phyloP scores from a whole-genome alignment of 2,113 vertebrate species.

The Oncorhynchus kisutch region DNA sequence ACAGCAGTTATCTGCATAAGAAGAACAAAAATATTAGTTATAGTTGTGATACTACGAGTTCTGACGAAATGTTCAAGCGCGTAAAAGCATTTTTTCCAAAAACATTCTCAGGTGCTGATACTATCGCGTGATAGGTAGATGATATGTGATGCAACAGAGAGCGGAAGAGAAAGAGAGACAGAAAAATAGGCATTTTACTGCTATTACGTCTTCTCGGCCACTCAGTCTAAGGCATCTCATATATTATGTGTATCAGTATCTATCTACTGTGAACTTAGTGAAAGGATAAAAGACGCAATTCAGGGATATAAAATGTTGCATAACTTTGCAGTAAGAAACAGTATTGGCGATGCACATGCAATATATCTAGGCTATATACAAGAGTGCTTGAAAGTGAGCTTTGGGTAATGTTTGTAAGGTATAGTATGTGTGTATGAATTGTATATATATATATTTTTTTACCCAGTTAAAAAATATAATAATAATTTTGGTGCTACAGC shows the following conservation, averaged over 20 bases:
- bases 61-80: not conserved
- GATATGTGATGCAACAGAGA: too few species aligned
- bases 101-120: not conserved
- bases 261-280: constrained; percentile 24
- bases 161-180: too few species aligned
- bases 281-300: constrained; percentile 49
- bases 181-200: not conserved
- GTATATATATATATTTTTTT: too few species aligned
- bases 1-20: constrained; percentile 15
- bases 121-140: not conserved
- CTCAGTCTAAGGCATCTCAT: constrained; percentile 21
- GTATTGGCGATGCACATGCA: constrained; percentile 59
- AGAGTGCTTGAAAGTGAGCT: constrained; percentile 3
- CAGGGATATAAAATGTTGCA: constrained; percentile 63
- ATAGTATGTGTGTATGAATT: too few species aligned
- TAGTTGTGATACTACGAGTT: not conserved
- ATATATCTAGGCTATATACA: constrained; percentile 56
- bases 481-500: constrained; percentile 20
- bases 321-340: constrained; percentile 57
- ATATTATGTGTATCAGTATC: not conserved
- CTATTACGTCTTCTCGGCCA: not conserved
- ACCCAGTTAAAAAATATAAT: not conserved
- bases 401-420: not conserved
- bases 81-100: not conserved
- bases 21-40: constrained; percentile 14